Evolutionary conservation across 2,888 invertebrate species (phyloP).

Genomic region (Opisthograptis luteolata): DNA sequence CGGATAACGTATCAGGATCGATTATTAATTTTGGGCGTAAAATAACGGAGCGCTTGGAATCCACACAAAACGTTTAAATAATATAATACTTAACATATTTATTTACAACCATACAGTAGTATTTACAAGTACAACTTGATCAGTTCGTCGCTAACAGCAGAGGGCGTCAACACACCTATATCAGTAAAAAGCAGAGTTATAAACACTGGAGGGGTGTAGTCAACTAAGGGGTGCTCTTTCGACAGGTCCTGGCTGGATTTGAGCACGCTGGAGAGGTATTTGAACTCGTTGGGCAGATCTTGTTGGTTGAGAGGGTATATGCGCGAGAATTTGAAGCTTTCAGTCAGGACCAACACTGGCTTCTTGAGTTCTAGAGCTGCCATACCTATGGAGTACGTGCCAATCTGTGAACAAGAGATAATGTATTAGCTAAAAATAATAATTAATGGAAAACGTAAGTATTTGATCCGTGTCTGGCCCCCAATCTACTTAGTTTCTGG

Average conservation of each 20-base stretch:
- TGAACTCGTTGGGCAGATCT: slow-evolving; percentile 95
- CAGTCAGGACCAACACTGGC: slow-evolving; percentile 97
- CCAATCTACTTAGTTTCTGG: background rate
- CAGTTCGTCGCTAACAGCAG: slow-evolving; percentile 98
- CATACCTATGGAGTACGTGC: slow-evolving; percentile 92
- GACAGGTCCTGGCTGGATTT: slow-evolving; percentile 67
- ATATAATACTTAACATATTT: slow-evolving; percentile 16
- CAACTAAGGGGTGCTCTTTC: slow-evolving; percentile 94
- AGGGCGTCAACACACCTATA: slow-evolving; percentile 97
- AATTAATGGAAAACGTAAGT: background rate
- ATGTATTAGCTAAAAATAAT: too few species aligned
- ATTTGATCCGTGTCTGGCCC: too few species aligned
- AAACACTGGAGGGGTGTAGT: slow-evolving; percentile 98
- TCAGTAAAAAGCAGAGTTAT: slow-evolving; percentile 97
- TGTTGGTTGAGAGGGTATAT: slow-evolving; percentile 96
- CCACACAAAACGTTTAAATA: background rate
- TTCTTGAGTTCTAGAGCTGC: slow-evolving; percentile 96
- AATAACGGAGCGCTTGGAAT: background rate
- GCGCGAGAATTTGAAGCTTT: slow-evolving; percentile 98
- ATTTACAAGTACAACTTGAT: slow-evolving; percentile 96
- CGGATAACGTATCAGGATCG: too few species aligned
- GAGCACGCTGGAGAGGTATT: slow-evolving; percentile 84
- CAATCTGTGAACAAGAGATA: slow-evolving; percentile 86
- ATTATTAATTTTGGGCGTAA: background rate
- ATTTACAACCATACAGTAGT: slow-evolving; percentile 18